Base-by-base conservation (phyloP, 2,113 vertebrate species). In the Podocnemis expansa region DNA sequence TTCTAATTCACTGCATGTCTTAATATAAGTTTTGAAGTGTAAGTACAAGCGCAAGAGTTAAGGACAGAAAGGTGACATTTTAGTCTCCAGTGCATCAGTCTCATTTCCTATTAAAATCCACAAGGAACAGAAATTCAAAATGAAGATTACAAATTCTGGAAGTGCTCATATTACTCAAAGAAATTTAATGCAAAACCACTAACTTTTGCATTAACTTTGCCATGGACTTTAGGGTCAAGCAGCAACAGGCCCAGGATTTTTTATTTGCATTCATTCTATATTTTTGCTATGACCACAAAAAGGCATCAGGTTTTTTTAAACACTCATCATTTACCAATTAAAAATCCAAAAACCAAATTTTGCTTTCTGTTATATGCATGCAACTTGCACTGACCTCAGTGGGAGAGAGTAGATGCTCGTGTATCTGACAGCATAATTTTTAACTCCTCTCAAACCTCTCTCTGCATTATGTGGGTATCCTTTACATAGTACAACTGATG, bases 1-100 rank as follows among this genome's bases (percentile, higher is more conserved):
- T 88, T 87, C 91, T 93, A 82, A 96, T 90, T 93, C 95, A 95
- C 91, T 78, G 80, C 80, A 89, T 89, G 91, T 89, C 89, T 86
- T 82, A 95, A 93, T 94, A 94, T 94, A 63, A 75, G 83, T 85
- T 79, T 25, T 85, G 90, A 78, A 89, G 82, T 75, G 83, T 87
- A 90, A 90, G 76, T 41, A 79, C 2, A 93, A 89, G 55, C 83
- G 89, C 79, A 85, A 49, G 47, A 38, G 89, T 80, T 84, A 86
- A 91, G 84, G 82, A 45, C 84, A 82, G 82, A 89, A 84, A 43
- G 80, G 70, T 85, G 41, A 81, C 63, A 83, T 76, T 83, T 49
- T 63, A 82, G 82, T 41, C 78, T 84, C 85, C 67, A 84, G 75
- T 82, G 2, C 45, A 75, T 82, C 84, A 67, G 19, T 87, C 25